Evolutionary conservation across 1,140 invertebrate genomes (phyloP).

Genomic region (Ips nitidus): DNA sequence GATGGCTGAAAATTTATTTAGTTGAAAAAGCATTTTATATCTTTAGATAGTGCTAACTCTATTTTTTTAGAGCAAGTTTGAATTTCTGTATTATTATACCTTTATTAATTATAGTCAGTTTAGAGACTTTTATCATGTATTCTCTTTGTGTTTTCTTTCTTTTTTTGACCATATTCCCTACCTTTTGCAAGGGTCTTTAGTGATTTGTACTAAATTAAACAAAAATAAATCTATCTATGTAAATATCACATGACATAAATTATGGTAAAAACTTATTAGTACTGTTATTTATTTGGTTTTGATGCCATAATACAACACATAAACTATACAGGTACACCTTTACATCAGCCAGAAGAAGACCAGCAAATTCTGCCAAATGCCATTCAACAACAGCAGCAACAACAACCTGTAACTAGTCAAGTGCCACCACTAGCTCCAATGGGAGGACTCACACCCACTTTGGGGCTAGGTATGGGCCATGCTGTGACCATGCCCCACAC

Average conservation of each 20-base stretch:
- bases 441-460: constrained; percentile 56
- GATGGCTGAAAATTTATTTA: too few species aligned
- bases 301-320: neutral
- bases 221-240: too few species aligned
- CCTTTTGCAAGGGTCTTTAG: too few species aligned
- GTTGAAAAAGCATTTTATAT: too few species aligned
- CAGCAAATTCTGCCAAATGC: constrained; percentile 82
- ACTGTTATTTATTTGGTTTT: neutral
- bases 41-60: too few species aligned
- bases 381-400: constrained; percentile 65
- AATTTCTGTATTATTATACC: too few species aligned
- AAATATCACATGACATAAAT: neutral
- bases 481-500: constrained; percentile 64
- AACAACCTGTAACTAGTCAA: constrained; percentile 50
- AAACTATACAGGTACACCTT: constrained; percentile 61
- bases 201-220: too few species aligned
- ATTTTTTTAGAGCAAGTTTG: too few species aligned
- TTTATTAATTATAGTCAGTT: too few species aligned
- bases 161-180: too few species aligned
- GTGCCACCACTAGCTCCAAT: constrained; percentile 62
- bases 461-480: constrained; percentile 57
- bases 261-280: neutral
- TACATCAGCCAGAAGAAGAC: constrained; percentile 90
- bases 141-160: too few species aligned
- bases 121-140: too few species aligned